Percentiles rank a stretch among this genome's conserved stretches.
Conservation (phyloP, 2,888 invertebrate genomes). For the Ecliptopera silaceata region DNA sequence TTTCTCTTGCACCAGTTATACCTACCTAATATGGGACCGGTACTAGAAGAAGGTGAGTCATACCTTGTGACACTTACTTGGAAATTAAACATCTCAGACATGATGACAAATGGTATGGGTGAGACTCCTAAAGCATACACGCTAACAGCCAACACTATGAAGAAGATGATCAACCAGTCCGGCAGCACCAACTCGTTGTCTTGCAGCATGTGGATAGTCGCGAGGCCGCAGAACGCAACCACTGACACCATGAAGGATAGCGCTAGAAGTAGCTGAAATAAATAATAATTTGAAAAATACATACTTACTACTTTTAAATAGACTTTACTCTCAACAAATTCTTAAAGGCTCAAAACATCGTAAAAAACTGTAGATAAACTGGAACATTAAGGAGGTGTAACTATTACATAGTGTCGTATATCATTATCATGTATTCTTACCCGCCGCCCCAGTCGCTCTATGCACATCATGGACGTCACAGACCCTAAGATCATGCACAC, state of each 20-base stretch:
- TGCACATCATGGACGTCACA: constrained; percentile 39
- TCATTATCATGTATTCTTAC: constrained; percentile 25
- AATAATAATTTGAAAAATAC: too few species aligned
- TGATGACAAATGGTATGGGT: constrained; percentile 52
- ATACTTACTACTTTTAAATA: too few species aligned
- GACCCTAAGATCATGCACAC: constrained; percentile 48
- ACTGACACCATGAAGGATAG: constrained; percentile 36
- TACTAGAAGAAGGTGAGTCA: too few species aligned
- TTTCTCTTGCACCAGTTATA: background rate
- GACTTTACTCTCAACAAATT: too few species aligned
- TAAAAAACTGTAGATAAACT: too few species aligned
- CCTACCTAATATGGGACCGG: too few species aligned
- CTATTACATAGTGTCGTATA: too few species aligned
- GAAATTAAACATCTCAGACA: constrained; percentile 60
- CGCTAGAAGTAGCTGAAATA: constrained; percentile 44
- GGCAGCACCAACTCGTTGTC: constrained; percentile 38
- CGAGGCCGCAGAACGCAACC: constrained; percentile 41
- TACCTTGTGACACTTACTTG: constrained; percentile 39
- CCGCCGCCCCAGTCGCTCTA: constrained; percentile 48
- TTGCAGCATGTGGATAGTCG: constrained; percentile 39
- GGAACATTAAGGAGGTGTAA: too few species aligned
- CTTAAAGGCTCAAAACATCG: too few species aligned
- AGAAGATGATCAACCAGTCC: constrained; percentile 48
- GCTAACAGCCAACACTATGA: constrained; percentile 42
- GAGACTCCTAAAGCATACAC: constrained; percentile 51